phyloP scores from a whole-genome alignment of 2,888 invertebrate genomes.

The Amblyteles armatorius region DNA sequence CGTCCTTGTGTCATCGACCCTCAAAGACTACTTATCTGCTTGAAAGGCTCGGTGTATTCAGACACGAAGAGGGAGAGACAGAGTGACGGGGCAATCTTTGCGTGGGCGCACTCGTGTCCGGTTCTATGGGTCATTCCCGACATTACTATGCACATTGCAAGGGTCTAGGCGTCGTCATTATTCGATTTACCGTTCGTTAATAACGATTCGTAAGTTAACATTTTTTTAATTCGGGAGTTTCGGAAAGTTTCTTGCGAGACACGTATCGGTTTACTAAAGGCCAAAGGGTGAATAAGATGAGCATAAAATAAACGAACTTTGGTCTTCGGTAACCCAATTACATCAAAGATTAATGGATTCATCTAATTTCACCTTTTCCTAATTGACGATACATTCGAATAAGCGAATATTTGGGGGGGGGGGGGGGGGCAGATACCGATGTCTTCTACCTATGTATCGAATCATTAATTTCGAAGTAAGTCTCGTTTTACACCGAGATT shows the following conservation, averaged over 20 bases:
- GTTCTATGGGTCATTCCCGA: conserved; percentile 47
- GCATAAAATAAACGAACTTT: not conserved
- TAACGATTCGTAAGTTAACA: not conserved
- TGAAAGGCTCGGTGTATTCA: conserved; percentile 27
- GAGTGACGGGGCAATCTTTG: conserved; percentile 42
- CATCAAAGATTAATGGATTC: not conserved
- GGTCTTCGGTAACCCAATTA: not conserved
- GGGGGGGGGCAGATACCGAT: not conserved
- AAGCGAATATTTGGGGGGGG: not conserved
- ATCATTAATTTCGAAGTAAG: no score
- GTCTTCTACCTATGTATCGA: not conserved
- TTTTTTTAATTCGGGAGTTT: not conserved
- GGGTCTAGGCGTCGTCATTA: conserved; percentile 18
- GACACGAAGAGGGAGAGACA: conserved; percentile 5
- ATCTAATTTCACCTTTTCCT: not conserved
- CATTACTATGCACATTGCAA: conserved; percentile 27
- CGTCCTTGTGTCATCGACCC: conserved; percentile 48
- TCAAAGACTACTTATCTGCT: conserved; percentile 41
- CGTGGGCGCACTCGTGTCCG: conserved; percentile 53
- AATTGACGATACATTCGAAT: not conserved
- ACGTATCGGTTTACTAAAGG: not conserved
- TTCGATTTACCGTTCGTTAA: conserved; percentile 2
- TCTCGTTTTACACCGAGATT: not conserved
- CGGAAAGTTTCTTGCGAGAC: not conserved
- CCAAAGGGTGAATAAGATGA: not conserved